Evolutionary conservation across 2,113 vertebrate species (phyloP).

Genomic region (Hypocryptadius cinnamomeus): DNA sequence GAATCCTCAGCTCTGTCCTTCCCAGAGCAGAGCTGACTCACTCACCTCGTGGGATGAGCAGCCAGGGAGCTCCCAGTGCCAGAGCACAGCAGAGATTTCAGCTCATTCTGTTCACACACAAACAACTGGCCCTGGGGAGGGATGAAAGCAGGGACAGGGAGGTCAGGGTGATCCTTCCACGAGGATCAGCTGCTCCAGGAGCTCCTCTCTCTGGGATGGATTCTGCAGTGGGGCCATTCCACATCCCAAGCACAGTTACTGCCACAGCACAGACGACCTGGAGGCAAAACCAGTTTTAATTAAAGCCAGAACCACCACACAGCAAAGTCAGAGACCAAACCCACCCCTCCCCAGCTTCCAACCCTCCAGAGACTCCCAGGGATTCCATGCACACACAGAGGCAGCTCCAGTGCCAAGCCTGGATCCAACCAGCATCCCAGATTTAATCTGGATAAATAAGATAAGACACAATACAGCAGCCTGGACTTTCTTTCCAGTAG

Average conservation of each 20-base stretch:
- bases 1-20: background rate
- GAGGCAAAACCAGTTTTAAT: background rate
- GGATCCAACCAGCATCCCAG: background rate
- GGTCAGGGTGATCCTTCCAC: rapidly evolving
- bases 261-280: background rate
- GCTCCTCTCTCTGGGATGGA: background rate
- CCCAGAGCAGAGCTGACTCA: background rate
- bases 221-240: rapidly evolving
- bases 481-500: background rate
- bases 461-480: background rate
- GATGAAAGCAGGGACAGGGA: background rate
- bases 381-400: rapidly evolving
- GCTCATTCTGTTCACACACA: rapidly evolving
- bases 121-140: rapidly evolving
- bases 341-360: background rate
- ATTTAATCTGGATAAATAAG: too few species aligned
- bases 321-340: background rate
- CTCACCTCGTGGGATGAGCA: background rate
- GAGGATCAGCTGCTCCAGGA: background rate
- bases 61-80: background rate
- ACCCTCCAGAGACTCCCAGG: rapidly evolving
- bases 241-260: background rate
- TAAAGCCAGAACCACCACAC: background rate
- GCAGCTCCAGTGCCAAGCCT: background rate
- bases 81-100: background rate